Evolutionary conservation across 2,113 vertebrate genomes (phyloP).

Genomic region (Oxyura jamaicensis): DNA sequence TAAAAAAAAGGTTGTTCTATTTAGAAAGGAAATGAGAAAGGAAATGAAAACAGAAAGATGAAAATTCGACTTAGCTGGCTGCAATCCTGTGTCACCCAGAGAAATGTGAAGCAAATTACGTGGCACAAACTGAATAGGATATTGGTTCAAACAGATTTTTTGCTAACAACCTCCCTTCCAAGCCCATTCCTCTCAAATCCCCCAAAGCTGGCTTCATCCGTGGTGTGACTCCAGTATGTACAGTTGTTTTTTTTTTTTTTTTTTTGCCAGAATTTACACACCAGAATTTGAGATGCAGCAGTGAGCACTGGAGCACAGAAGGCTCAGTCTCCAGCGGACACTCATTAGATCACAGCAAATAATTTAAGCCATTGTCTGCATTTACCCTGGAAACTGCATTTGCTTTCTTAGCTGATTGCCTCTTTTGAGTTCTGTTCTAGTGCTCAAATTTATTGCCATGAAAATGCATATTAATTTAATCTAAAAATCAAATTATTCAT

Average conservation of each 20-base stretch:
- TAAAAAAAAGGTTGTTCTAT: not conserved
- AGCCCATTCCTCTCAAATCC: not conserved
- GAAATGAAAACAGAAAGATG: not conserved
- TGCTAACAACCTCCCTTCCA: not conserved
- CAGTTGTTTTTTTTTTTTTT: no score
- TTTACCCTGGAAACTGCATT: not conserved
- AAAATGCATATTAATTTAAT: not conserved
- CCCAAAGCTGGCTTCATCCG: not conserved
- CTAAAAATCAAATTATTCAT: not conserved
- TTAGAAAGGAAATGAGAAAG: not conserved
- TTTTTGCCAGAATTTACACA: not conserved
- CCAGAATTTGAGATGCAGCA: not conserved
- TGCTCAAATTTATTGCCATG: not conserved
- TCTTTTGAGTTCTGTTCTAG: not conserved
- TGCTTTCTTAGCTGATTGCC: not conserved
- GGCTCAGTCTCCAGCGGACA: fast-evolving
- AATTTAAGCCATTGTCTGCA: not conserved
- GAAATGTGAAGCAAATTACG: not conserved
- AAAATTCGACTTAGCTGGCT: not conserved
- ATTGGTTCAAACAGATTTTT: not conserved
- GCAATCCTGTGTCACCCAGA: not conserved
- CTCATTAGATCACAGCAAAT: not conserved
- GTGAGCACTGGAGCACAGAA: not conserved
- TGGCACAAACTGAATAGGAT: not conserved
- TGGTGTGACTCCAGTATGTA: not conserved